Conservation (phyloP, 2,888 invertebrate species). For the Limnephilus marmoratus region DNA sequence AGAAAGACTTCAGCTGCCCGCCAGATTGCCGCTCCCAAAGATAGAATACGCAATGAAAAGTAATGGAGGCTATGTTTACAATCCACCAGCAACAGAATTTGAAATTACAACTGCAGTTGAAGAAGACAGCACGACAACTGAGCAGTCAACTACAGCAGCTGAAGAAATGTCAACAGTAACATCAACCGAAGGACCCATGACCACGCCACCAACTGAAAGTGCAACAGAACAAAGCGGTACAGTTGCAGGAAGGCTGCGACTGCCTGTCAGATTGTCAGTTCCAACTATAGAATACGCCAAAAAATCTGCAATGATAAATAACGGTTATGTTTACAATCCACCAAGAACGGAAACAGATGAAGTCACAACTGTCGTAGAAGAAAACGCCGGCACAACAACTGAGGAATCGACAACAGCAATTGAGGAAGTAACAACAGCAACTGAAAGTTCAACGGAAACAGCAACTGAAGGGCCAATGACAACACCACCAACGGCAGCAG, state of each 20-base stretch:
- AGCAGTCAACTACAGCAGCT: background rate
- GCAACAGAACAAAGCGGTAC: background rate
- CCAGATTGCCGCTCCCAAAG: background rate
- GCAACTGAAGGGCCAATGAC: background rate
- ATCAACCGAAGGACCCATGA: background rate
- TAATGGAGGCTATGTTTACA: background rate
- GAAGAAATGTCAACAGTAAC: background rate
- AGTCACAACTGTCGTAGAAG: background rate
- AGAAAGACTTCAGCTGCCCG: slow-evolving; percentile 6
- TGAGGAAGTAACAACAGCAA: slow-evolving; percentile 13
- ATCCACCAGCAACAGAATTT: slow-evolving; percentile 2
- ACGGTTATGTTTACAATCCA: background rate
- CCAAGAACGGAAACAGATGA: background rate
- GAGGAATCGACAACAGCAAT: background rate
- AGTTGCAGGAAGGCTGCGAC: background rate
- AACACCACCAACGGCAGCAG: background rate
- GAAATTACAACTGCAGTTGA: background rate
- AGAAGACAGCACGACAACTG: background rate
- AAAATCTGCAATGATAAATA: background rate
- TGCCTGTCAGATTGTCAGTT: background rate
- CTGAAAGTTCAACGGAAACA: background rate
- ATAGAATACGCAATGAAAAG: slow-evolving; percentile 25
- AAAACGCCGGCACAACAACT: background rate
- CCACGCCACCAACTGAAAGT: background rate
- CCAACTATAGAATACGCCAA: slow-evolving; percentile 2